Percentiles rank a stretch among this genome's conserved stretches.
phyloP scores from a whole-genome alignment of 2,797 vertebrate species.

The Betta splendens region DNA sequence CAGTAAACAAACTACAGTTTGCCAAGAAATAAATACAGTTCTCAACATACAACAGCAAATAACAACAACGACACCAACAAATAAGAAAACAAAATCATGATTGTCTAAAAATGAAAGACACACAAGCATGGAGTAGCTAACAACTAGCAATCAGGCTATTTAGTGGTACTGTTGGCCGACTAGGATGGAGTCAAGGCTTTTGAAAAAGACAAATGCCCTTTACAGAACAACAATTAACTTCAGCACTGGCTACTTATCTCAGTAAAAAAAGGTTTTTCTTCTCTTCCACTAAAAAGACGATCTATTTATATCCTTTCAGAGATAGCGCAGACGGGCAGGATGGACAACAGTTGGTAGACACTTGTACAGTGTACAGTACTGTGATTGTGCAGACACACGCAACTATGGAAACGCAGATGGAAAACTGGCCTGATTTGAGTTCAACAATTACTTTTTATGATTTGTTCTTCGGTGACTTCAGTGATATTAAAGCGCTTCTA shows the following conservation, averaged over 20 bases:
- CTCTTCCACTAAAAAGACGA: slow-evolving; percentile 78
- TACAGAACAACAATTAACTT: slow-evolving; percentile 78
- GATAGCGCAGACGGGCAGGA: slow-evolving; percentile 71
- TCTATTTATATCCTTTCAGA: slow-evolving; percentile 80
- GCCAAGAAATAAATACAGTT: slow-evolving; percentile 99
- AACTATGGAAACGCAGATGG: slow-evolving; percentile 58
- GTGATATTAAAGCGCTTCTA: slow-evolving; percentile 47
- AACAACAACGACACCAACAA: slow-evolving; percentile 85
- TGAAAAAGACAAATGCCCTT: slow-evolving; percentile 68
- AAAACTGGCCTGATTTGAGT: slow-evolving; percentile 66
- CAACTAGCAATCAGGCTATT: slow-evolving; percentile 84
- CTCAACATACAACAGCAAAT: slow-evolving; percentile 91
- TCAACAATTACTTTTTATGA: slow-evolving; percentile 36
- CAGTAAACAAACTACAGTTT: slow-evolving; percentile 98
- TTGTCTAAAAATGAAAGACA: slow-evolving; percentile 99
- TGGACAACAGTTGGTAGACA: slow-evolving; percentile 69
- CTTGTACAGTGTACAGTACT: slow-evolving; percentile 71
- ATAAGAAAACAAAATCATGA: slow-evolving; percentile 84
- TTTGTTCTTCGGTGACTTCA: slow-evolving; percentile 62
- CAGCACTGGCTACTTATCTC: slow-evolving; percentile 76
- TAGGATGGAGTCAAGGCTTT: slow-evolving; percentile 70
- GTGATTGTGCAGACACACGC: slow-evolving; percentile 80
- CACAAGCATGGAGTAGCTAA: slow-evolving; percentile 90
- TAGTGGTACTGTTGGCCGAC: slow-evolving; percentile 88
- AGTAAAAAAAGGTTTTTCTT: slow-evolving; percentile 71